These are phyloP conservation scores for Recurvirostra avosetta DNA, from an alignment of 2,113 vertebrate species.

Conservation along the genomic window DNA sequence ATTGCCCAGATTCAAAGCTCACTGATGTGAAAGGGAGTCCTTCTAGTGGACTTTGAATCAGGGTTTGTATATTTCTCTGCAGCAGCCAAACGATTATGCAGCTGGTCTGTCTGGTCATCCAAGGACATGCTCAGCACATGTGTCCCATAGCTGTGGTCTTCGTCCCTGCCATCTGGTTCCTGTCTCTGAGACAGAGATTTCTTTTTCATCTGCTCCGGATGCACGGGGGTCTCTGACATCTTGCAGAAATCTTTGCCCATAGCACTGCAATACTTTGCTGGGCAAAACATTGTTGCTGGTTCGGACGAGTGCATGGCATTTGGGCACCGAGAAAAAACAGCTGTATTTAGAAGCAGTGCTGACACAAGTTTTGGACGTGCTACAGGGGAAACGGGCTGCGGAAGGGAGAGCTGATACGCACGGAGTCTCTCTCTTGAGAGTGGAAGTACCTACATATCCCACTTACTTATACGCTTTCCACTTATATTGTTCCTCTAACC, in stretches of 20 bases:
- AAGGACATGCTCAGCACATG: not conserved
- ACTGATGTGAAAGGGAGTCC: not conserved
- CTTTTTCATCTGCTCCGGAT: not conserved
- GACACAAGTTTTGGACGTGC: not conserved
- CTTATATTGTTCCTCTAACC: not conserved
- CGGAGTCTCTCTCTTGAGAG: not conserved
- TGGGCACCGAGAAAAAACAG: not conserved
- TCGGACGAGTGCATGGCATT: not conserved
- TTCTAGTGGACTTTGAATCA: not conserved
- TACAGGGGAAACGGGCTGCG: not conserved
- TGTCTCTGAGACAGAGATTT: not conserved
- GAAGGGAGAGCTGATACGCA: not conserved
- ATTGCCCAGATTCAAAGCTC: not conserved
- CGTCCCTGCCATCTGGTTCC: not conserved
- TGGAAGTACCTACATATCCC: not conserved
- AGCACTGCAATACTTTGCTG: not conserved
- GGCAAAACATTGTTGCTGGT: not conserved
- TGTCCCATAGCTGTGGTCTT: not conserved
- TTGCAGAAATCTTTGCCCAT: not conserved
- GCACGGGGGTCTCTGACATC: fast-evolving
- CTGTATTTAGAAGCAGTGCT: not conserved
- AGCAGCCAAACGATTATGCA: not conserved
- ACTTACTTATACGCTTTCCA: not conserved
- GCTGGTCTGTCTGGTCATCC: not conserved
- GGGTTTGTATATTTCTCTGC: not conserved